Evolutionary conservation across 2,113 vertebrate species (phyloP), one percentile per base, ranked within the genome.

Genomic region (Pelecanus crispus): DNA sequence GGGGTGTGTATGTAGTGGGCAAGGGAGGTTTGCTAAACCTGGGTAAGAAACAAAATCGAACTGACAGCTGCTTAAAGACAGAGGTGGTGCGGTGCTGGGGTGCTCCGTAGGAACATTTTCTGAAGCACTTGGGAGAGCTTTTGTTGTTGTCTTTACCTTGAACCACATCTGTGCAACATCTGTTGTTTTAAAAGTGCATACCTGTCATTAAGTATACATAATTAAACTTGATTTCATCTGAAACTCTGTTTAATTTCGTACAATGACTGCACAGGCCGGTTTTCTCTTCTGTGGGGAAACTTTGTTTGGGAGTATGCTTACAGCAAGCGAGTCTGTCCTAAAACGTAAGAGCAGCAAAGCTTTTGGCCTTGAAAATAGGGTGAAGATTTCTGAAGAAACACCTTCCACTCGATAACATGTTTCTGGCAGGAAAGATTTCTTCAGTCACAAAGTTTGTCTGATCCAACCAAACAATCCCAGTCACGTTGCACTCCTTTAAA

Each of bases 181-280:
- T 88, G 71, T 78, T 96, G 74, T 92, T 95, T 87, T 73, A 96
- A 95, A 88, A 93, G 88, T 29, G 38, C 32, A 21, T 97, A 93
- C 74, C 84, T 95, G 75, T 93, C 80, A 94, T 95, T 94, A 94
- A 81, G n/a, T 89, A 55, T 79, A 85, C 47, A 66, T 95, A 79
- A 94, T 97, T 91, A 77, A 75, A 91, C 47, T 82, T 90, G 77
- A 91, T 96, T 92, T 94, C 24, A 74, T 78, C 67, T 84, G 89
- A 63, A 95, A 89, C 66, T 95, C 62, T 40, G 22, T 92, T 89
- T 84, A 38, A 62, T 91, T 95, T 85, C 67, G 89, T 80, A 32
- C 45, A 61, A 80, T 82, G 92, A 53, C 13, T 44, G 29, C 28
- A 61, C 18, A 73, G 65, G 47, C 73, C 3, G 3, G 3, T 82